These are phyloP conservation scores for Proales similis DNA, from an alignment of 1,140 invertebrate species.

Conservation along the genomic window DNA sequence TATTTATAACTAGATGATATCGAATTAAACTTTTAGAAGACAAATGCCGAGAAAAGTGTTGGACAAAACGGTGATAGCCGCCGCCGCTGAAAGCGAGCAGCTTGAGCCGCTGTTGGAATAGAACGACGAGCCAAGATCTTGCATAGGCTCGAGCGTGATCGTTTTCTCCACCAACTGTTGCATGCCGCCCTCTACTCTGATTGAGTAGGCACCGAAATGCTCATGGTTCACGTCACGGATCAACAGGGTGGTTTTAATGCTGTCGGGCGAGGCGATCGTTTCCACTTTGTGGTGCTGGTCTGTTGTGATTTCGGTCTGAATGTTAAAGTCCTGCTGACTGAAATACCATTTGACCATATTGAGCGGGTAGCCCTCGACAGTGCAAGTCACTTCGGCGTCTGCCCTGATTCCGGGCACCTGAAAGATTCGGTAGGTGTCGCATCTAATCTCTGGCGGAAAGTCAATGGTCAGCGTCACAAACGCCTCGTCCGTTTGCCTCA, in stretches of 20 bases:
- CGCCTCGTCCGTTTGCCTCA: slow-evolving; percentile 13
- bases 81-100: too few relatives aligned
- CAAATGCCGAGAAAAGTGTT: background rate
- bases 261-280: slow-evolving; percentile 25
- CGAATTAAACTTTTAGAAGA: background rate
- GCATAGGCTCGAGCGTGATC: slow-evolving; percentile 29
- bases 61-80: too few relatives aligned
- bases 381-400: slow-evolving; percentile 35
- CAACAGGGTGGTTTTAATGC: slow-evolving; percentile 18
- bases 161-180: slow-evolving; percentile 35
- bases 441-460: slow-evolving; percentile 26
- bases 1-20: slow-evolving; percentile 12
- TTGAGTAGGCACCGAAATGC: slow-evolving; percentile 35
- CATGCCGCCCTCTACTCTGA: slow-evolving; percentile 19
- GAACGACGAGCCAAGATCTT: slow-evolving; percentile 1
- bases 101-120: too few relatives aligned
- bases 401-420: slow-evolving; percentile 35
- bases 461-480: slow-evolving; percentile 31
- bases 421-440: slow-evolving; percentile 12
- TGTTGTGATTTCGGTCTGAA: slow-evolving; percentile 21
- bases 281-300: slow-evolving; percentile 25
- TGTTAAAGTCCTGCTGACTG: slow-evolving; percentile 22
- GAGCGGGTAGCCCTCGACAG: slow-evolving; percentile 31
- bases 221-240: slow-evolving; percentile 28
- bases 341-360: slow-evolving; percentile 31